Evolutionary conservation across 2,888 invertebrate genomes (phyloP).

Genomic region (Fragum whitleyi): DNA sequence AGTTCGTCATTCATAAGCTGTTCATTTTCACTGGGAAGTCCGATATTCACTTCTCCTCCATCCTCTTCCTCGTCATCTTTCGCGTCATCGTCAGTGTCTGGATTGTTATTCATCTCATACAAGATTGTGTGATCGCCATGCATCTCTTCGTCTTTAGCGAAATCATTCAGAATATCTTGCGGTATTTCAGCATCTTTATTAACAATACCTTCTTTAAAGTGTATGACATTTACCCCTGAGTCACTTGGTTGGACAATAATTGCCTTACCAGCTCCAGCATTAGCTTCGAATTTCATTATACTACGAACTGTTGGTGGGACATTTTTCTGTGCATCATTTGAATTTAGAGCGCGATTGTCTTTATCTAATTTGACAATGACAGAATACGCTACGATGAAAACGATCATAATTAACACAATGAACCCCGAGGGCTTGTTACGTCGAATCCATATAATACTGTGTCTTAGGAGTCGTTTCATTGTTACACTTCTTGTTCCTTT

Average conservation of each 20-base stretch:
- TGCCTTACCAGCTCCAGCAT: not conserved
- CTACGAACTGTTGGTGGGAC: not conserved
- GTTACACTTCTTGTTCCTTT: not conserved
- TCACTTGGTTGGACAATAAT: not conserved
- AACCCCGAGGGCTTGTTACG: constrained; percentile 39
- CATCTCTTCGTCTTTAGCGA: constrained; percentile 2
- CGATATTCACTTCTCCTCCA: not conserved
- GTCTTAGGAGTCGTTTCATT: constrained; percentile 1
- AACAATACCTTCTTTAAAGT: not conserved
- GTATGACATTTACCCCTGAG: not conserved
- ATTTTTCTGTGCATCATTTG: not conserved
- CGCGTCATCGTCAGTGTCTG: constrained; percentile 3
- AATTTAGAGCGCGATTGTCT: not conserved
- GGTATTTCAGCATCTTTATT: not conserved
- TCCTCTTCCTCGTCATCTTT: not conserved
- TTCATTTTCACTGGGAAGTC: constrained; percentile 42
- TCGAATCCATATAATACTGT: constrained; percentile 8
- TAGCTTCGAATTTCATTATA: not conserved
- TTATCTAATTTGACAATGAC: constrained; percentile 41
- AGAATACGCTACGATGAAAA: constrained; percentile 41
- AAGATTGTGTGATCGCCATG: not conserved
- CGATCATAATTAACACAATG: constrained; percentile 26
- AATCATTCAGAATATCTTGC: constrained; percentile 18
- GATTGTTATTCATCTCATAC: not conserved
- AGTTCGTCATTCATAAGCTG: constrained; percentile 31